phyloP scores from a whole-genome alignment of 2,888 invertebrate species.

The Pollenia amentaria region DNA sequence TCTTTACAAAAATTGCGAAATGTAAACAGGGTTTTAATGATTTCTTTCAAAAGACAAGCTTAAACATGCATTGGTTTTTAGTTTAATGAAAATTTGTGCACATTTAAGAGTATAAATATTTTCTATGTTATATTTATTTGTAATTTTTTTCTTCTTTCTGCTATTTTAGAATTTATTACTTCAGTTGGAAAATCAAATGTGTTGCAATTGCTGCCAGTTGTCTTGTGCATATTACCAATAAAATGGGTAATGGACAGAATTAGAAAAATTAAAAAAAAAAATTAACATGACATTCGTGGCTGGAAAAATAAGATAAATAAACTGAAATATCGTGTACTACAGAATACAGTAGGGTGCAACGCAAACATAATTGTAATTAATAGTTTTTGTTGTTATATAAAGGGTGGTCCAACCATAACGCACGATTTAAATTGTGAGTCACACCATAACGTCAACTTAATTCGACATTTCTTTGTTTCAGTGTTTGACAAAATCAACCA shows the following conservation, averaged over 20 bases:
- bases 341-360: no score
- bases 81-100: conserved; percentile 20
- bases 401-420: no score
- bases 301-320: neutral
- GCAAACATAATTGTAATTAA: no score
- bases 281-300: neutral
- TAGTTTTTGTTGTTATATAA: no score
- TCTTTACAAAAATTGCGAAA: no score
- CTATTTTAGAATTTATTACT: conserved; percentile 16
- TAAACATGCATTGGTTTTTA: conserved; percentile 19
- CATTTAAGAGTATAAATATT: conserved; percentile 10
- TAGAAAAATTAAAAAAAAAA: neutral
- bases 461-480: no score
- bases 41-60: conserved; percentile 3
- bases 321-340: no score
- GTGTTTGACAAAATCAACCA: no score
- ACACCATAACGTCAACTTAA: no score
- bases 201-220: conserved; percentile 4
- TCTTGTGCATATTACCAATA: neutral
- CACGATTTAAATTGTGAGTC: no score
- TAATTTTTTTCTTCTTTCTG: neutral
- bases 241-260: neutral
- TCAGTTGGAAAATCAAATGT: conserved; percentile 31
- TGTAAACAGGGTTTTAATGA: neutral
- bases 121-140: conserved; percentile 23